phyloP scores from a whole-genome alignment of 2,113 vertebrate species.

The Glaucidium brasilianum region DNA sequence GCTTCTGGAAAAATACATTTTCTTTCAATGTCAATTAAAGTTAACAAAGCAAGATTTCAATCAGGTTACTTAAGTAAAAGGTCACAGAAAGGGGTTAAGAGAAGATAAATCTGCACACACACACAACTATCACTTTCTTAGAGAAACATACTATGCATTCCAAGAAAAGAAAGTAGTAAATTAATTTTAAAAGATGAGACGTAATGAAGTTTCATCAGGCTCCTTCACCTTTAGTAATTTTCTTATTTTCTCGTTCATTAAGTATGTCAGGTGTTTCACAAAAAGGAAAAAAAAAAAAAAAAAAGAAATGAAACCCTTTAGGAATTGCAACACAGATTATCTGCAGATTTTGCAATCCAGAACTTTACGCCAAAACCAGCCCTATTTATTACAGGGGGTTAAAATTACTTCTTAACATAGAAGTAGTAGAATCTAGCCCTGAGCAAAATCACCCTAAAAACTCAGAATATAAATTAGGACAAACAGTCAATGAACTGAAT shows the following conservation, averaged over 20 bases:
- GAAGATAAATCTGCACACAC: not conserved
- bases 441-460: slow-evolving; percentile 2
- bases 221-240: not conserved
- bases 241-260: not conserved
- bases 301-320: not conserved
- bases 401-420: slow-evolving; percentile 26
- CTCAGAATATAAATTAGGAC: not conserved
- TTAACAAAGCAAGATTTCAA: slow-evolving; percentile 50
- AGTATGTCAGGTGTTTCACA: not conserved
- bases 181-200: not conserved
- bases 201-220: not conserved
- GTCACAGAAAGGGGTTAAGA: not conserved
- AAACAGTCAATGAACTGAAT: slow-evolving; percentile 4
- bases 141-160: not conserved
- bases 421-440: slow-evolving; percentile 1
- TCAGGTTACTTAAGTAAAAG: slow-evolving; percentile 42
- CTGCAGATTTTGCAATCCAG: not conserved
- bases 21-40: slow-evolving; percentile 56
- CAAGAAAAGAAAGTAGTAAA: not conserved
- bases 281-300: not conserved
- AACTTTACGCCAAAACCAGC: not conserved
- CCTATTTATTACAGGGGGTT: slow-evolving; percentile 31
- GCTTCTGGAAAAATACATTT: slow-evolving; percentile 32
- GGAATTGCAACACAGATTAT: not conserved
- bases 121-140: not conserved